These are phyloP conservation scores for Danio tinwini DNA, from an alignment of 2,797 vertebrate genomes.

Conservation along the genomic window DNA sequence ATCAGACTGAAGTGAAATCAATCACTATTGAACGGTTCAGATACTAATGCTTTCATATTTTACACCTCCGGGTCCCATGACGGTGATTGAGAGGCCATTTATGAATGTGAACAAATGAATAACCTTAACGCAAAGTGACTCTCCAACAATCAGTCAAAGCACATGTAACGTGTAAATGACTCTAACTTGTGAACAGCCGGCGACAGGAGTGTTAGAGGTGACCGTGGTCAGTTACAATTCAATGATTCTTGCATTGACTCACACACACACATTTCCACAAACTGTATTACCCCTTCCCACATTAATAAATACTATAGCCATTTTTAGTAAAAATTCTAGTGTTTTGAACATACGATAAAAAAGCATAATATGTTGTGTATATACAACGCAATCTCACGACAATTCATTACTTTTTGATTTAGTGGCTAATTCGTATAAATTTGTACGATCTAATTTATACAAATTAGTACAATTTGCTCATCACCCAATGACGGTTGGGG, in stretches of 20 bases:
- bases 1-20: background rate
- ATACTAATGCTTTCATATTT: background rate
- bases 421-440: no score
- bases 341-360: no score
- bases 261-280: background rate
- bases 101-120: background rate
- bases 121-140: background rate
- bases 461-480: no score
- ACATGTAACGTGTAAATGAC: background rate
- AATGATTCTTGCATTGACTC: background rate
- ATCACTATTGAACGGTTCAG: background rate
- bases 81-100: background rate
- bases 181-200: background rate
- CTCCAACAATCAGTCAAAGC: background rate
- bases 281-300: no score
- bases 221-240: conserved; percentile 14
- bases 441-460: no score
- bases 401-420: no score
- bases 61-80: background rate
- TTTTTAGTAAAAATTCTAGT: no score
- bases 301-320: no score
- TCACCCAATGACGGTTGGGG: no score
- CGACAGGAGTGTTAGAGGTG: conserved; percentile 8
- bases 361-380: no score
- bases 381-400: no score